phyloP scores from a whole-genome alignment of 2,888 invertebrate genomes.

The Plagodis dolabraria region DNA sequence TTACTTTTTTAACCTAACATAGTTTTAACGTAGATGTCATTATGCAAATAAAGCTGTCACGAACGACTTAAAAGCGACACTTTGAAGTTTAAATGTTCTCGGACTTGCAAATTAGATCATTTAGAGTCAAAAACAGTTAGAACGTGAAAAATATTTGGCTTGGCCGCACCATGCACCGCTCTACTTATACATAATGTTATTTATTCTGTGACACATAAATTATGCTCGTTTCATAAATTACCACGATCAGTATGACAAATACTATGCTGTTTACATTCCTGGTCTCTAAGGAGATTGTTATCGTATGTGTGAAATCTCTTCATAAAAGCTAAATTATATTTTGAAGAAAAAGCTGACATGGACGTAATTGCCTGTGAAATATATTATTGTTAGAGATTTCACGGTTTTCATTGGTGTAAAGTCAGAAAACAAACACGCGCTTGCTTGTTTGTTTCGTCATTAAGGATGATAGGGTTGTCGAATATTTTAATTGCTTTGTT shows the following conservation, averaged over 20 bases:
- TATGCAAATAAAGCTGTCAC: conserved; percentile 35
- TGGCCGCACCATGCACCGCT: conserved; percentile 1
- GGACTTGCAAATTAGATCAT: conserved; percentile 33
- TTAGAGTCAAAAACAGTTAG: conserved; percentile 27
- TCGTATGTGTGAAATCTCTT: conserved; percentile 27
- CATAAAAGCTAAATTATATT: conserved; percentile 10
- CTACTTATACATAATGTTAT: background rate
- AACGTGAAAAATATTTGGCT: conserved; percentile 6
- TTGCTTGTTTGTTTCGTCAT: background rate
- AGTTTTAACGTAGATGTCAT: conserved; percentile 17
- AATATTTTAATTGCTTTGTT: no score
- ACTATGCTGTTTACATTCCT: conserved; percentile 3
- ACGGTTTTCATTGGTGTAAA: conserved; percentile 3
- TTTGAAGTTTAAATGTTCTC: conserved; percentile 27
- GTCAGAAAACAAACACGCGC: background rate
- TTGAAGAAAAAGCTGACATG: conserved; percentile 11
- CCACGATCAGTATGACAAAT: conserved; percentile 7
- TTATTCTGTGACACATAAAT: background rate
- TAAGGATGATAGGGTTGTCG: no score
- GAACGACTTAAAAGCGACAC: conserved; percentile 30
- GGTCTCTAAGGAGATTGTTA: conserved; percentile 19
- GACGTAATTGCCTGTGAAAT: conserved; percentile 19
- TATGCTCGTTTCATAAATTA: background rate
- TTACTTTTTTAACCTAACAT: conserved; percentile 12
- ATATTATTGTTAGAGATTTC: conserved; percentile 19